A percentile compares a stretch with the other conserved stretches of the same genome.
These are phyloP conservation scores for Panulirus ornatus DNA, from an alignment of 1,140 invertebrate genomes.

Conservation along the genomic window DNA sequence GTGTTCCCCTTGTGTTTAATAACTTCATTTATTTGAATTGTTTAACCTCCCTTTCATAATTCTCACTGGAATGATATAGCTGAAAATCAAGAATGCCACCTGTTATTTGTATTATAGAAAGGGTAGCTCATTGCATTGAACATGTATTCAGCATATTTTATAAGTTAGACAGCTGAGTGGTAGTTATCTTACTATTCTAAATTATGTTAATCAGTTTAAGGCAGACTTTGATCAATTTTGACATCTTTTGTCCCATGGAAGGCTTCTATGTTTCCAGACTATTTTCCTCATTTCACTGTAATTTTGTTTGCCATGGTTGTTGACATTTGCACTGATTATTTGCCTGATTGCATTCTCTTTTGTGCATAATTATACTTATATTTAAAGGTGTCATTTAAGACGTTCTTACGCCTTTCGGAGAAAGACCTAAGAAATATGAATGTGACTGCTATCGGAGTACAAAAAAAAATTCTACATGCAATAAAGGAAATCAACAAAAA, in stretches of 20 bases:
- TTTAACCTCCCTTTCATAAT: no score
- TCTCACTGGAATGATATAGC: no score
- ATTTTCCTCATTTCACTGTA: no score
- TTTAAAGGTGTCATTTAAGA: conserved; percentile 65
- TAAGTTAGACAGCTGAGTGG: not conserved
- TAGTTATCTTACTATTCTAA: not conserved
- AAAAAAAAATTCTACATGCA: conserved; percentile 79
- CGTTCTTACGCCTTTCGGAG: conserved; percentile 78
- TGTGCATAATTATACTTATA: not conserved
- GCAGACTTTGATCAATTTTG: no score
- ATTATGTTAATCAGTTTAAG: not conserved
- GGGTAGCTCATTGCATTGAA: not conserved
- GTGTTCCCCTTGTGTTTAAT: no score
- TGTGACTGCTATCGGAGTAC: conserved; percentile 77
- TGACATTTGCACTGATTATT: not conserved
- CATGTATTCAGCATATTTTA: not conserved
- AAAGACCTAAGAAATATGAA: conserved; percentile 79
- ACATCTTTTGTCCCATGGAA: no score
- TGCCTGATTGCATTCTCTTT: not conserved
- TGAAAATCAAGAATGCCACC: no score
- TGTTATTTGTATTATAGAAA: not conserved
- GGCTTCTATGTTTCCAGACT: no score
- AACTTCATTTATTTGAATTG: no score
- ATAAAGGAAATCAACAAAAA: conserved; percentile 79
- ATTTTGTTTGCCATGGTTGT: no score